Evolutionary conservation across 2,888 invertebrate species (phyloP), one percentile per base, ranked within the genome.

Genomic region (Therioaphis trifolii): DNA sequence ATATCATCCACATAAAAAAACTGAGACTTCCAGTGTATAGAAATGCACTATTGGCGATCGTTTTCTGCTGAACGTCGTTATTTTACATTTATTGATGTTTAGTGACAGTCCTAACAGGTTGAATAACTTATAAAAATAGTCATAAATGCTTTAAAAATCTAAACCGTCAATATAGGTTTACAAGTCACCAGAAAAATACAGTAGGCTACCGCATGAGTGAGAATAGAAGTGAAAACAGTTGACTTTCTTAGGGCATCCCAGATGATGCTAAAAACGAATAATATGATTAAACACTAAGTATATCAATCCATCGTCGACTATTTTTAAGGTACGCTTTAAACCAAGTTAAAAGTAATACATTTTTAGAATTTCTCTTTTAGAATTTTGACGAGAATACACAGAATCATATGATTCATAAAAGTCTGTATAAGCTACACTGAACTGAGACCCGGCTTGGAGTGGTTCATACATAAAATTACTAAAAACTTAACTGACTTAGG

Each of bases 321-420:
- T 66, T 66, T 66, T 35, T n/a, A 35, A 66, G 35, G 66, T 66
- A 66, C 29, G 35, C 29, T n/a, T 66, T 35, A 35, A 66, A 66
- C 66, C 66, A 35, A 11, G 66, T 66, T 66, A 66, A 66, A 29
- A 35, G 35, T 9, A 66, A 66, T 18, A 29, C 66, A 66, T 14
- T n/a, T n/a, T 66, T 66, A n/a, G n/a, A n/a, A n/a, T n/a, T n/a
- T n/a, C n/a, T n/a, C n/a, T 66, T 66, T n/a, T 7, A 66, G 5
- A 66, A 66, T 66, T 66, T 66, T 35, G 11, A 66, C 11, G n/a
- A 66, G 29, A 9, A 35, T 18, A 66, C 35, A 66, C 43, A 43
- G 43, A 43, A 43, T 43, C 43, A 43, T 9, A 43, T 12, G 43
- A 5, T 43, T 43, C 12, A 43, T 43, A 43, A 43, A 43, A 43